These are phyloP conservation scores for Apodemus sylvaticus DNA, from an alignment of 2,113 vertebrate species.

Conservation along the genomic window DNA sequence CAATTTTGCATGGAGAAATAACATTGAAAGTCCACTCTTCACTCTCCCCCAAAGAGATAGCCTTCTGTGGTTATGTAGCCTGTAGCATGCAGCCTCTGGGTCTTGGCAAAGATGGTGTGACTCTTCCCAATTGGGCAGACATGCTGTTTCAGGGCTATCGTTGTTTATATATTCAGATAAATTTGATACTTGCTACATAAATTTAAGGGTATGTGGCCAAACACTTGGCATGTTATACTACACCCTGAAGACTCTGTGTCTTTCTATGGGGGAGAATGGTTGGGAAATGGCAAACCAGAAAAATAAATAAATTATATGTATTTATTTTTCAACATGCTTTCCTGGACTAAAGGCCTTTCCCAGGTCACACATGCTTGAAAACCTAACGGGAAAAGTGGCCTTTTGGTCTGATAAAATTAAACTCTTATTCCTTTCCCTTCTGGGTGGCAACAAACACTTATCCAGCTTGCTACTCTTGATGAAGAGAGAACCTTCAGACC, in stretches of 20 bases:
- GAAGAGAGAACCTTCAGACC: not conserved
- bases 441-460: not conserved
- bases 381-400: not conserved
- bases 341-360: conserved; percentile 38
- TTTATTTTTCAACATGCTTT: conserved; percentile 64
- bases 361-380: conserved; percentile 25
- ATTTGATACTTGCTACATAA: conserved; percentile 74
- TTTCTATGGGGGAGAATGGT: conserved; percentile 23
- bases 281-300: conserved; percentile 62
- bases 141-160: conserved; percentile 36
- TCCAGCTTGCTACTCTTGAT: not conserved
- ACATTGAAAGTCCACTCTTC: not conserved
- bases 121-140: conserved; percentile 48
- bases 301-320: conserved; percentile 67
- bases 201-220: conserved; percentile 68
- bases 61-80: conserved; percentile 37
- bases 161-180: conserved; percentile 74
- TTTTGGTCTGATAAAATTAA: not conserved
- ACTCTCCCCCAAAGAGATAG: not conserved
- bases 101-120: conserved; percentile 58
- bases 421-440: not conserved
- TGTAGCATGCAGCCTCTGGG: not conserved
- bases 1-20: not conserved
- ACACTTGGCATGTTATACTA: conserved; percentile 53
- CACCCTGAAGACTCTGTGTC: conserved; percentile 50